Base-by-base conservation (phyloP, 2,113 vertebrate species). In the Penelope pileata region DNA sequence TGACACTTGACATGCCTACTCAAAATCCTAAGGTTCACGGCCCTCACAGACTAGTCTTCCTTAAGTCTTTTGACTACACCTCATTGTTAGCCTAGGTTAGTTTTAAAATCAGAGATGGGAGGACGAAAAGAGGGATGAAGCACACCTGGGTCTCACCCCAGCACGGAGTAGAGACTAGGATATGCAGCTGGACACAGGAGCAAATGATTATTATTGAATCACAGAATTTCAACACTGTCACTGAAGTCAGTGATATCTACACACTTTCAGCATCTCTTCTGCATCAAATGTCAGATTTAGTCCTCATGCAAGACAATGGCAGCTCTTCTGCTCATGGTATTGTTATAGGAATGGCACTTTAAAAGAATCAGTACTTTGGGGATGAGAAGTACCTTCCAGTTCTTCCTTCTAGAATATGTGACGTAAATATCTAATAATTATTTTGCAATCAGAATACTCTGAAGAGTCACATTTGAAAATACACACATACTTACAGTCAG, bases 401-500 rank as follows among this genome's bases (percentile, higher is more conserved):
- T 76, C 89, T n/a, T 50, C 38, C n/a, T 81, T 63, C 63, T 68
- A 29, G 66, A 83, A 36, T 14, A 43, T 32, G 36, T 27, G 26
- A 42, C 43, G 4, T 79, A 77, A 93, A 88, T 75, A 74, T 9
- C 29, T 78, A 86, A 6, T 8, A 76, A 92, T 36, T 59, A 91
- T 59, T 91, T 87, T 90, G 76, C 62, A 90, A 40, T 1, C 45
- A 10, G 26, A 85, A 94, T 66, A 89, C 18, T 38, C 30, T 21
- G 19, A 43, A n/a, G 60, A n/a, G 30, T 66, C 40, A 79, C 26
- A 79, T 43, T 34, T 74, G n/a, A 15, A 91, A 76, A 73, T 26
- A 36, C 9, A 54, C 24, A 62, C 69, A 75, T 87, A 98, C 99
- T 99, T 97, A 99, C 99, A 4, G 99, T 99, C 82, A 99, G 98